These are phyloP conservation scores for Anthophora plumipes DNA, from an alignment of 2,888 invertebrate genomes.

Conservation along the genomic window DNA sequence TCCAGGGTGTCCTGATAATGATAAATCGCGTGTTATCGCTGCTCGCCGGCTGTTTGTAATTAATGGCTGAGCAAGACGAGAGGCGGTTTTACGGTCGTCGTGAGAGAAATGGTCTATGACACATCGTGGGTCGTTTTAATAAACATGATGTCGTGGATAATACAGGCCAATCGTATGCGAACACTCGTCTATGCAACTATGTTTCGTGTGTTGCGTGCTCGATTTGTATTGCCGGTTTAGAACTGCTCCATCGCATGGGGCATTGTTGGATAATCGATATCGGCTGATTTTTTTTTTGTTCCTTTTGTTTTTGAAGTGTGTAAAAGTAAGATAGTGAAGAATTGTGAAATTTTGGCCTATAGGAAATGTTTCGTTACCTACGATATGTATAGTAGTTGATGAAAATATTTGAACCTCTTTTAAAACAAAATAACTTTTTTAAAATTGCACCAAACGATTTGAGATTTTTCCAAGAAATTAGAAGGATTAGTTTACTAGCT, in stretches of 20 bases:
- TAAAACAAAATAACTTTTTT: no score
- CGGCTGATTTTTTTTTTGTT: neutral
- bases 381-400: no score
- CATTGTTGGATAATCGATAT: neutral
- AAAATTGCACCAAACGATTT: no score
- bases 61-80: conserved; percentile 36
- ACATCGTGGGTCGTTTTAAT: conserved; percentile 60
- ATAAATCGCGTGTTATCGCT: conserved; percentile 61
- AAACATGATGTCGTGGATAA: conserved; percentile 48
- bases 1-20: conserved; percentile 53
- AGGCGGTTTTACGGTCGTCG: conserved; percentile 48
- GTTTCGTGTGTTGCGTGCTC: conserved; percentile 18
- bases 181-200: conserved; percentile 16
- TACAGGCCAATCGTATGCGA: conserved; percentile 43
- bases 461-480: no score
- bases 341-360: neutral
- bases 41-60: conserved; percentile 29
- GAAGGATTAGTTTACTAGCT: no score
- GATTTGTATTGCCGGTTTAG: neutral
- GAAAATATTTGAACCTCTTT: no score
- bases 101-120: conserved; percentile 49
- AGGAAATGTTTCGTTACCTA: neutral
- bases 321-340: neutral
- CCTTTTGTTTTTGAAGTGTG: neutral
- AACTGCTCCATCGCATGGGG: no score